phyloP scores from a whole-genome alignment of 2,888 invertebrate genomes.

The Falcaria lacertinaria region DNA sequence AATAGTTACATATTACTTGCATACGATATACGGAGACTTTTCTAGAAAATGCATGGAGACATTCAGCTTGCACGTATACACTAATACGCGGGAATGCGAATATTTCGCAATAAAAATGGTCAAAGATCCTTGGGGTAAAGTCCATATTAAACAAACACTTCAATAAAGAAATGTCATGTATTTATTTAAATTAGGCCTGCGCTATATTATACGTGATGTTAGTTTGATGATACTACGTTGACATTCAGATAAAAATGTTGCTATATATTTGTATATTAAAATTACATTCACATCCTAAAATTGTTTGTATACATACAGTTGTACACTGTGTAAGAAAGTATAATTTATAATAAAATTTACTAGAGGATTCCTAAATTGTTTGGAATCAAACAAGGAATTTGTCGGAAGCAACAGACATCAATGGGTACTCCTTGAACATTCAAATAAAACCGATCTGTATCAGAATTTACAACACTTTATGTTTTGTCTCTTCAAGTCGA shows the following conservation, averaged over 20 bases:
- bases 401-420: neutral
- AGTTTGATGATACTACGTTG: neutral
- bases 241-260: neutral
- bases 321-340: neutral
- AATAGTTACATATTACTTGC: conserved; percentile 36
- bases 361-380: neutral
- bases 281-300: neutral
- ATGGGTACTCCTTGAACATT: neutral
- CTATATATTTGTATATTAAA: neutral
- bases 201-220: neutral
- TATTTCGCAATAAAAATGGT: neutral
- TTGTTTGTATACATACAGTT: neutral
- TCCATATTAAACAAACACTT: neutral
- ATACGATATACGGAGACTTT: conserved; percentile 31
- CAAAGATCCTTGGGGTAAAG: neutral
- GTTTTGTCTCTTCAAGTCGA: conserved; percentile 25
- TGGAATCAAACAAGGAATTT: neutral
- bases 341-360: neutral
- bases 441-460: neutral
- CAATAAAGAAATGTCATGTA: no score
- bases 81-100: neutral
- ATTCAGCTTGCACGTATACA: conserved; percentile 15
- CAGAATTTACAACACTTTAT: neutral
- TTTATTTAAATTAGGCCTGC: neutral
- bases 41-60: conserved; percentile 45